Percentiles rank a stretch among this genome's conserved stretches.
Evolutionary conservation across 2,888 invertebrate species (phyloP).

Genomic region (Sylvicola cinctus): DNA sequence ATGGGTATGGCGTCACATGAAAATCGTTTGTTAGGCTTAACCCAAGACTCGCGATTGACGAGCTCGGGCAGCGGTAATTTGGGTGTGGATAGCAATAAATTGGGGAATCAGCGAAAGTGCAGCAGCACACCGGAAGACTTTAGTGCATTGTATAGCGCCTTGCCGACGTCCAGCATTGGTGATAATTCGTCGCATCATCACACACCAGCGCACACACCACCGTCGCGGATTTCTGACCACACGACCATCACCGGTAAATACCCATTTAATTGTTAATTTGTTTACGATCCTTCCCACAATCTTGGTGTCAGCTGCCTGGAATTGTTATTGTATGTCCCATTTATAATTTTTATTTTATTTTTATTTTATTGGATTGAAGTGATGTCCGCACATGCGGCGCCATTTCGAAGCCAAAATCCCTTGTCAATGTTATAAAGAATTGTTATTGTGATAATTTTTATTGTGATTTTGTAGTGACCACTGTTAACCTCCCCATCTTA

Average conservation of each 20-base stretch:
- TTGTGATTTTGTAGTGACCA: too few relatives aligned
- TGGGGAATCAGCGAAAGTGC: constrained; percentile 38
- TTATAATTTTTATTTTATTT: too few relatives aligned
- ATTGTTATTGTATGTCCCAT: too few relatives aligned
- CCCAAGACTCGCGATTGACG: constrained; percentile 4
- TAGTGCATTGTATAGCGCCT: constrained; percentile 57
- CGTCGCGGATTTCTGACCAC: constrained; percentile 33
- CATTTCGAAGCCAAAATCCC: too few relatives aligned
- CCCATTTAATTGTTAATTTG: constrained; percentile 8
- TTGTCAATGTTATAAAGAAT: too few relatives aligned
- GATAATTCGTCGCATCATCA: constrained; percentile 34
- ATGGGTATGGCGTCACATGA: constrained; percentile 25
- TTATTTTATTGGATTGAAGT: too few relatives aligned
- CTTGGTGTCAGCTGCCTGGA: constrained; percentile 7
- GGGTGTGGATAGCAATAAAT: constrained; percentile 23
- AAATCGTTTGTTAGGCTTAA: constrained; percentile 22
- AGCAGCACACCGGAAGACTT: constrained; percentile 81
- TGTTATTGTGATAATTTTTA: too few relatives aligned
- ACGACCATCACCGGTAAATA: constrained; percentile 37
- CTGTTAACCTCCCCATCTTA: too few relatives aligned
- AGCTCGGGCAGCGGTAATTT: constrained; percentile 5
- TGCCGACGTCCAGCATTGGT: constrained; percentile 25
- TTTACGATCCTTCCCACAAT: constrained; percentile 9
- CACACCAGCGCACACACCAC: constrained; percentile 51
- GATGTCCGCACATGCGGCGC: too few relatives aligned